phyloP scores from a whole-genome alignment of 2,888 invertebrate species.

The Parnassius smintheus region DNA sequence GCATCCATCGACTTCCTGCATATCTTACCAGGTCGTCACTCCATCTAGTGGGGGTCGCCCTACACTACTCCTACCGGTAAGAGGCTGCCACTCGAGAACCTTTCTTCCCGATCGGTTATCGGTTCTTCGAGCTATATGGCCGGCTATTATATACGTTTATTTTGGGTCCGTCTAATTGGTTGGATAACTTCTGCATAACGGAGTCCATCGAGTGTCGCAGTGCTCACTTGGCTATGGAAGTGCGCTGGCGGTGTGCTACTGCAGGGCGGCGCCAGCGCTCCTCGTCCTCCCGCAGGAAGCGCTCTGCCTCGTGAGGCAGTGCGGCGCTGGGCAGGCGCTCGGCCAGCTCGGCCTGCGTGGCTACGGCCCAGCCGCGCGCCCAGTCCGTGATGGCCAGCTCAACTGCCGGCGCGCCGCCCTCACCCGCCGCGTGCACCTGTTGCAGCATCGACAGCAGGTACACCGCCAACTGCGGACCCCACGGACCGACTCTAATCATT shows the following conservation, averaged over 20 bases:
- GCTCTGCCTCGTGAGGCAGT: conserved; percentile 40
- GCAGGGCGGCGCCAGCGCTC: conserved; percentile 42
- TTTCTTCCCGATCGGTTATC: no score
- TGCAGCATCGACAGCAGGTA: conserved; percentile 62
- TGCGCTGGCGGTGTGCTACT: conserved; percentile 20
- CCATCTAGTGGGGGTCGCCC: no score
- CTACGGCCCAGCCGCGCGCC: conserved; percentile 69
- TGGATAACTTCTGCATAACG: no score
- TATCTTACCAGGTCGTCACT: no score
- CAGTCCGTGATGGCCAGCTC: conserved; percentile 69
- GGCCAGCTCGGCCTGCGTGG: conserved; percentile 52
- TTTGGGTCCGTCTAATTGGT: no score
- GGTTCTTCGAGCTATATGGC: no score
- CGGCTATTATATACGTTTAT: no score
- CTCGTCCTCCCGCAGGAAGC: conserved; percentile 48
- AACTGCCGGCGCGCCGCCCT: conserved; percentile 34
- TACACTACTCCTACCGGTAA: no score
- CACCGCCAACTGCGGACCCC: conserved; percentile 53
- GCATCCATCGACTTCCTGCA: no score
- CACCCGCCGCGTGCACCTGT: conserved; percentile 50
- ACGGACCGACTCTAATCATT: no score
- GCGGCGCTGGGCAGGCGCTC: conserved; percentile 38
- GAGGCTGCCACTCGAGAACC: no score
- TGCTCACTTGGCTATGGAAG: conserved; percentile 44
- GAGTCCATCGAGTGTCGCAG: no score